phyloP scores from a whole-genome alignment of 2,113 vertebrate species.

The Heteronetta atricapilla region DNA sequence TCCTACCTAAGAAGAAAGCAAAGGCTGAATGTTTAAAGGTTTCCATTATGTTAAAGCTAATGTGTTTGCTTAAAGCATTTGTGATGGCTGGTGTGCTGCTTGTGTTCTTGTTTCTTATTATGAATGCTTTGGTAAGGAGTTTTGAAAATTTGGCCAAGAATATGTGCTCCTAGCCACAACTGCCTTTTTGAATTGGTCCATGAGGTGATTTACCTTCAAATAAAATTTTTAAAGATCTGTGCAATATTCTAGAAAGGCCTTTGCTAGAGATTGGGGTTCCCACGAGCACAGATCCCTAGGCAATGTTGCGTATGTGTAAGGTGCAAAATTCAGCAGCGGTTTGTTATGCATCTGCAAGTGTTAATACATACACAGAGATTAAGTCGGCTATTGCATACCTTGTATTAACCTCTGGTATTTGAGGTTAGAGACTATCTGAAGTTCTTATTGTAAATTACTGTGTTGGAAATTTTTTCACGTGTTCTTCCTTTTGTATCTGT shows the following conservation, averaged over 20 bases:
- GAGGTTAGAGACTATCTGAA: neutral
- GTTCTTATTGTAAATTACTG: neutral
- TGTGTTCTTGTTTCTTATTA: neutral
- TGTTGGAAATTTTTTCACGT: neutral
- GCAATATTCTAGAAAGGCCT: neutral
- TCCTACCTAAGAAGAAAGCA: neutral
- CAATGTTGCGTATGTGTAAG: neutral
- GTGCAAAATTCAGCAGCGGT: neutral
- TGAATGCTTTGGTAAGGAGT: neutral
- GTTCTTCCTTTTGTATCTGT: neutral
- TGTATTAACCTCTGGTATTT: neutral
- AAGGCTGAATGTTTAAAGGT: neutral
- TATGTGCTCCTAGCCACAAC: neutral
- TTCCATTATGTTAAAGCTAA: neutral
- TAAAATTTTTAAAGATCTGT: neutral
- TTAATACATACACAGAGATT: neutral
- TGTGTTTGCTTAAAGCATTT: neutral
- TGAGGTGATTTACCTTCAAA: neutral
- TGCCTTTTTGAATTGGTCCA: neutral
- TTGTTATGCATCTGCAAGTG: neutral
- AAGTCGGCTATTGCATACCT: neutral
- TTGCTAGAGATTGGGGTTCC: neutral
- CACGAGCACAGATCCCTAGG: neutral
- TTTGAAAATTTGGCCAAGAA: neutral
- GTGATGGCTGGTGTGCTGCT: neutral